Percentiles rank a stretch among this genome's conserved stretches.
Evolutionary conservation across 2,888 invertebrate species (phyloP).

Genomic region (Thera obeliscata): DNA sequence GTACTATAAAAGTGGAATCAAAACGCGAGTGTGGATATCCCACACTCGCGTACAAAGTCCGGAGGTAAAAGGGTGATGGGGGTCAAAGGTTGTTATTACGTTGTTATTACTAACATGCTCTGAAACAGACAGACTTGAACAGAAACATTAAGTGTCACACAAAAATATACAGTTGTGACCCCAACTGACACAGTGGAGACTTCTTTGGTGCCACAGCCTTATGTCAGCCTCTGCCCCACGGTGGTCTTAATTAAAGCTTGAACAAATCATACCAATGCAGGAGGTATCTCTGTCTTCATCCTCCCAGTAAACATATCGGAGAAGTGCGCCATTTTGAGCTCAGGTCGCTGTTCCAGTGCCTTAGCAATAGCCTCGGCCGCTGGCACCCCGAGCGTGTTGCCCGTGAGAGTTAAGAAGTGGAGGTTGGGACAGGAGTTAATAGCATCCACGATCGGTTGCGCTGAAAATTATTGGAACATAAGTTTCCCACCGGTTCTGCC

Average conservation of each 20-base stretch:
- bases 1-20: too few relatives aligned
- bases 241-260: neutral
- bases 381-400: slow-evolving; percentile 96
- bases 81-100: too few relatives aligned
- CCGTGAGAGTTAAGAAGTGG: slow-evolving; percentile 91
- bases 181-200: too few relatives aligned
- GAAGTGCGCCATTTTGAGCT: slow-evolving; percentile 93
- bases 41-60: too few relatives aligned
- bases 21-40: too few relatives aligned
- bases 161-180: neutral
- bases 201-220: too few relatives aligned
- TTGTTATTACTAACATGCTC: too few relatives aligned
- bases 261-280: slow-evolving; percentile 87
- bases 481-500: neutral
- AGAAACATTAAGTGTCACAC: too few relatives aligned
- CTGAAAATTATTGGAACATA: slow-evolving; percentile 67
- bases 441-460: slow-evolving; percentile 89
- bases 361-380: slow-evolving; percentile 94
- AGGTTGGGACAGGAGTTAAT: slow-evolving; percentile 89
- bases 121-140: too few relatives aligned
- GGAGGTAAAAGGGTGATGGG: too few relatives aligned
- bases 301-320: slow-evolving; percentile 99
- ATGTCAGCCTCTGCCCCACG: neutral
- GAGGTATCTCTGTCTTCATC: slow-evolving; percentile 97
- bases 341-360: slow-evolving; percentile 90